Percentiles rank a stretch among this genome's conserved stretches.
Conservation (phyloP, 1,140 invertebrate species). For the Drosophila varians region DNA sequence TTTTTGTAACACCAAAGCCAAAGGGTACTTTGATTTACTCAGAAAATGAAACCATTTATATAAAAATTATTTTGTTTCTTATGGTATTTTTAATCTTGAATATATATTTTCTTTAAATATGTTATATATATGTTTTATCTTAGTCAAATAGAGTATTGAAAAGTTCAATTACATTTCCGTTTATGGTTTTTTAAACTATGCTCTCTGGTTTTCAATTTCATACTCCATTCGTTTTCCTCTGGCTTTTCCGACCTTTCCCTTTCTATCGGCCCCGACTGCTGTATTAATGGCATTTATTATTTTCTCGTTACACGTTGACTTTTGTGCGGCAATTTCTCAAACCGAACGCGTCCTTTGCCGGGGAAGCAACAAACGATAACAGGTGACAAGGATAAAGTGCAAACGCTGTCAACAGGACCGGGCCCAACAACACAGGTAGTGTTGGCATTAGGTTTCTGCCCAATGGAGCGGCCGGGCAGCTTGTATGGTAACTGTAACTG, state of each 20-base stretch:
- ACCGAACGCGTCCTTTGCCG: constrained; percentile 31
- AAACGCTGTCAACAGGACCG: constrained; percentile 60
- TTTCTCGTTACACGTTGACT: constrained; percentile 82
- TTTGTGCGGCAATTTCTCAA: constrained; percentile 79
- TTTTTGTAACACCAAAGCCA: background rate
- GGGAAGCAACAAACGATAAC: constrained; percentile 67
- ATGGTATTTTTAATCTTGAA: no score
- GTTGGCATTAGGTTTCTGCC: background rate
- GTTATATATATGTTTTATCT: background rate
- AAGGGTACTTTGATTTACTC: background rate
- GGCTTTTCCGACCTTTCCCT: constrained; percentile 42
- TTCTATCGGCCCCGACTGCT: constrained; percentile 28
- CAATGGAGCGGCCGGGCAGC: background rate
- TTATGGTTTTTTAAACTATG: constrained; percentile 37
- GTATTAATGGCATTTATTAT: constrained; percentile 82
- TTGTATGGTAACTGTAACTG: no score
- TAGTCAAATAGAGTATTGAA: background rate
- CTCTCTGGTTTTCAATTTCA: constrained; percentile 71
- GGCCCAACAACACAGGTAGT: constrained; percentile 34
- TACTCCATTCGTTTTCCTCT: constrained; percentile 73
- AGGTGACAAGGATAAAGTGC: constrained; percentile 78
- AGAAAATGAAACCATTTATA: no score
- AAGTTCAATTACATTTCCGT: background rate
- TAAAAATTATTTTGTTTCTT: no score
- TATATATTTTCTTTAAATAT: no score